Base-by-base conservation (phyloP, 2,888 invertebrate species). In the Marronus borbonicus region DNA sequence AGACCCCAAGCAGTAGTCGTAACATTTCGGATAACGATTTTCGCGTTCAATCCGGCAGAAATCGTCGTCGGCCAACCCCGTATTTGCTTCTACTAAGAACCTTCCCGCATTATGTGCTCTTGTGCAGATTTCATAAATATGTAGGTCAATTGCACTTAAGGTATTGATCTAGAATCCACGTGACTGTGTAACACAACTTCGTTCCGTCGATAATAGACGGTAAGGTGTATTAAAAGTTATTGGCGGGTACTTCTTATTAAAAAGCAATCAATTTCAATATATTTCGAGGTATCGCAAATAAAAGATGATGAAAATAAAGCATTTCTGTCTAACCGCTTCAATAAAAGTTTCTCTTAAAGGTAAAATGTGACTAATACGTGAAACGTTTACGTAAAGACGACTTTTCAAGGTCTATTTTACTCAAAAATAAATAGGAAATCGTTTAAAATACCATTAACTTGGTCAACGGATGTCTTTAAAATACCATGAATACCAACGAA, bases 381-480 rank as follows among this genome's bases (percentile, higher is more conserved):
- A 62, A 2, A 31, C 31, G 31, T 62, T 62, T 62, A 62, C 62
- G 62, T 28, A 62, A 24, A 62, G 28, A 10, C 8, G 62, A 12
- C 28, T 14, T 58, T 20, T 62, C 62, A 62, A 62, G 62, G 62
- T 62, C 62, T 62, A 31, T 31, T 62, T 62, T 28, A 62, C 62
- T 62, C 62, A 31, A 31, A 31, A 62, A 31, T 62, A 62, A 62
- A 62, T 62, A 62, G 62, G 62, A 62, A 62, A 62, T 62, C 62
- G 62, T 62, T 62, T 62, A 8, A 31, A 14, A 62, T 62, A 36
- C 31, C 12, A 31, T 28, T 62, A 62, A 31, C 12, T 62, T 62
- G 24, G 62, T 62, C 31, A 62, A 62, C 62, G 62, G 62, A 62
- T 62, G 62, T 62, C 28, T 62, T 62, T 62, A 62, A 62, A 62